Evolutionary conservation across 2,113 vertebrate genomes (phyloP).

Genomic region (Bucco capensis): DNA sequence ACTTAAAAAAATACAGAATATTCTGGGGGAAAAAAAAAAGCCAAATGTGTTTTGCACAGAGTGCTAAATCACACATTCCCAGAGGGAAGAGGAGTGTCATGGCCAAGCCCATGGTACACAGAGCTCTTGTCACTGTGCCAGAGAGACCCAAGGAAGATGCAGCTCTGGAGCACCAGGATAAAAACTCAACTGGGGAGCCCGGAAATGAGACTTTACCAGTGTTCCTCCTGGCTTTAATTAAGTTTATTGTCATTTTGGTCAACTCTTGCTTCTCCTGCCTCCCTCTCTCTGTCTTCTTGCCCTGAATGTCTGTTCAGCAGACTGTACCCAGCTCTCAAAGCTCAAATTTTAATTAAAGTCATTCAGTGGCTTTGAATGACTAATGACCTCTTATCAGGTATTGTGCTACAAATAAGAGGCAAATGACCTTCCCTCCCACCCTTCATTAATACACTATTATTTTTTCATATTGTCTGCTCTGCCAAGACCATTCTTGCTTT

Average conservation of each 20-base stretch:
- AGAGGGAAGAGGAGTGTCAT: background rate
- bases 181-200: background rate
- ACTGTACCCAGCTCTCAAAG: constrained; percentile 46
- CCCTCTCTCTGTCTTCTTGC: constrained; percentile 16
- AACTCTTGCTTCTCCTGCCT: background rate
- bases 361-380: constrained; percentile 61
- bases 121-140: fast-evolving
- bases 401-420: constrained; percentile 45
- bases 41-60: background rate
- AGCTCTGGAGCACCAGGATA: background rate
- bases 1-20: background rate
- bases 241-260: constrained; percentile 62
- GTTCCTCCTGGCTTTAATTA: constrained; percentile 61
- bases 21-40: background rate
- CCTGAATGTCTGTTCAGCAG: constrained; percentile 51
- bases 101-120: background rate
- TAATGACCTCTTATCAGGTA: constrained; percentile 60
- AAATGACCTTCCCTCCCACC: background rate
- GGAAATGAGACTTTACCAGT: background rate
- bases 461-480: background rate
- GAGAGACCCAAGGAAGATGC: background rate
- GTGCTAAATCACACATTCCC: background rate
- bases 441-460: constrained; percentile 24
- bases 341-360: constrained; percentile 74
- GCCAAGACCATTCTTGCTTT: background rate